phyloP scores from a whole-genome alignment of 2,113 vertebrate genomes.

The Nicator chloris region DNA sequence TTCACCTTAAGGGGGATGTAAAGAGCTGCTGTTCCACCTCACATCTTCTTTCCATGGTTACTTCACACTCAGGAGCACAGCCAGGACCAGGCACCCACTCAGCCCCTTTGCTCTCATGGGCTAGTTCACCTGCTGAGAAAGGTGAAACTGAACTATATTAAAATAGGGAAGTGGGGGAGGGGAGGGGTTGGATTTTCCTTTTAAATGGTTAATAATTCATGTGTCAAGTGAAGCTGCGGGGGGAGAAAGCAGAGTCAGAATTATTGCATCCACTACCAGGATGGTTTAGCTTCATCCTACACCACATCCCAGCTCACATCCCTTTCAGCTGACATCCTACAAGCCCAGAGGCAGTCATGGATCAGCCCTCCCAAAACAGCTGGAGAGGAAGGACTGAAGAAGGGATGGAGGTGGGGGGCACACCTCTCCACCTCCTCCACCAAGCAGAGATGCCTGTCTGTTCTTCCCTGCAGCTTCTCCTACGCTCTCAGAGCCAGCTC shows the following conservation, averaged over 20 bases:
- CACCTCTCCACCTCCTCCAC: background rate
- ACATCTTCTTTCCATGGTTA: background rate
- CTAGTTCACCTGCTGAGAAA: background rate
- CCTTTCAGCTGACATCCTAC: background rate
- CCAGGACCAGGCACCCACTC: background rate
- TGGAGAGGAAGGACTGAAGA: background rate
- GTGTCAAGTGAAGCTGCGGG: background rate
- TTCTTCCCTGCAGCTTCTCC: background rate
- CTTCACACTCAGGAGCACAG: background rate
- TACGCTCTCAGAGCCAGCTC: background rate
- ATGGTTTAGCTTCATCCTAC: background rate
- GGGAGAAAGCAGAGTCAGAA: background rate
- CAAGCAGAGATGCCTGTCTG: background rate
- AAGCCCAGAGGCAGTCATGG: background rate
- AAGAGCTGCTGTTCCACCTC: background rate
- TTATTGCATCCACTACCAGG: background rate
- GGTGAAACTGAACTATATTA: background rate
- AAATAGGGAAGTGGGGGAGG: background rate
- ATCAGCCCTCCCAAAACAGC: background rate
- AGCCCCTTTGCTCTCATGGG: background rate
- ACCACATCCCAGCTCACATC: background rate
- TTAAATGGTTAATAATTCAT: background rate
- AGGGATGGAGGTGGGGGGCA: background rate
- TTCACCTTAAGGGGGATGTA: background rate
- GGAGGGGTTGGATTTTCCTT: background rate